These are phyloP conservation scores for Myathropa florea DNA, from an alignment of 2,888 invertebrate species.

Conservation along the genomic window DNA sequence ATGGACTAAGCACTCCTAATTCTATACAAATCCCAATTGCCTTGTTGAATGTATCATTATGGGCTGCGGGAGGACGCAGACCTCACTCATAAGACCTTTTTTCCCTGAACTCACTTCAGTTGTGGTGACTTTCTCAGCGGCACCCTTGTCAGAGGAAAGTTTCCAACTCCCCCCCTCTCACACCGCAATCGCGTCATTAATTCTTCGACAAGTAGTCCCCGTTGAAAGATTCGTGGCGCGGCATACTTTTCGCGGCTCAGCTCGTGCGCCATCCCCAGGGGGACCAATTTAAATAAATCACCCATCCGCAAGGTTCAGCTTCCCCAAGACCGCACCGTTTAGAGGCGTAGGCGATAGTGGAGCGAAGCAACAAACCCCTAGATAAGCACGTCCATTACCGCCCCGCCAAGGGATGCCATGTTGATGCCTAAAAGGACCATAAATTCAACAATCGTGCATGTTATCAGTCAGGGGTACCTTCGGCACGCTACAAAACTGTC, in stretches of 20 bases:
- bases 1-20: too few species aligned
- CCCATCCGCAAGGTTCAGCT: neutral
- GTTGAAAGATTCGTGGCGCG: neutral
- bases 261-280: neutral
- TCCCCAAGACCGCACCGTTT: neutral
- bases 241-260: neutral
- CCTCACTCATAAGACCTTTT: neutral
- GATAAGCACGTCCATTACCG: constrained; percentile 10
- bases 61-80: too few species aligned
- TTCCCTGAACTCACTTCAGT: neutral
- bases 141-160: neutral
- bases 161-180: neutral
- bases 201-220: neutral
- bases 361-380: neutral
- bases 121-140: neutral
- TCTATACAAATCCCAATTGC: too few species aligned
- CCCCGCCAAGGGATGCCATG: neutral
- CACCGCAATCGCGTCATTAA: neutral
- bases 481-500: constrained; percentile 15
- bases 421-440: neutral
- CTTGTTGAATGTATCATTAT: too few species aligned
- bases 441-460: constrained; percentile 15
- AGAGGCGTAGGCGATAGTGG: neutral
- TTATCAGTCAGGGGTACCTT: constrained; percentile 27
- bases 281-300: neutral